Base-by-base conservation (phyloP, 2,113 vertebrate species). In the Microtus montanus region DNA sequence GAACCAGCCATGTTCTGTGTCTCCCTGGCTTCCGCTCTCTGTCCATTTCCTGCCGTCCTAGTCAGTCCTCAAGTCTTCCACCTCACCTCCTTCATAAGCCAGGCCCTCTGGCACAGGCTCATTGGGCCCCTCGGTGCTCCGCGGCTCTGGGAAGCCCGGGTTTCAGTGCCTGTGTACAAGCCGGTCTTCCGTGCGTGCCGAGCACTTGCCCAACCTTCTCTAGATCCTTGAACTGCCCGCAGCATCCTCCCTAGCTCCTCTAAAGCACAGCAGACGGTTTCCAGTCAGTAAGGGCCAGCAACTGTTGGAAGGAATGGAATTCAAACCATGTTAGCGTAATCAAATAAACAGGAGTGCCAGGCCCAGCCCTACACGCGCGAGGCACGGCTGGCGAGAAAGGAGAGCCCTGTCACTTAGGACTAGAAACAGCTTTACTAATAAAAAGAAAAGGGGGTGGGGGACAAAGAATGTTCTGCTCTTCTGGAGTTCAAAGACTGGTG, bases 401-500 rank as follows among this genome's bases (percentile, higher is more conserved):
- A 94, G 80, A 90, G 22, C 6, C 28, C 24, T 41, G 77, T 71
- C 11, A 89, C 22, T 90, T 74, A 90, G 83, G 78, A 90, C 64
- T 52, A 47, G 49, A 90, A 93, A 52, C 7, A n/a, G 52, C 70
- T 70, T 68, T 82, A 71, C 38, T 86, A 86, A 38, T 63, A 44
- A 94, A 75, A 75, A 96, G 61, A 70, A 96, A 68, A 68, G 38
- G 35, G 84, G 52, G 52, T 14, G 52, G 52, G 14, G 13, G 14
- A 68, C 47, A 70, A 87, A 92, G 93, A 84, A 85, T 47, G 35
- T 35, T 80, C 92, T 87, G 66, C 54, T 22, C 89, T 52, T 75
- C 85, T 91, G 87, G 87, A 87, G 92, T 64, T 68, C 95, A 92
- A 94, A 95, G 88, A 61, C 54, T 90, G 33, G 20, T 35, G 86